phyloP scores from a whole-genome alignment of 2,888 invertebrate species.

The Petrolisthes manimaculis region DNA sequence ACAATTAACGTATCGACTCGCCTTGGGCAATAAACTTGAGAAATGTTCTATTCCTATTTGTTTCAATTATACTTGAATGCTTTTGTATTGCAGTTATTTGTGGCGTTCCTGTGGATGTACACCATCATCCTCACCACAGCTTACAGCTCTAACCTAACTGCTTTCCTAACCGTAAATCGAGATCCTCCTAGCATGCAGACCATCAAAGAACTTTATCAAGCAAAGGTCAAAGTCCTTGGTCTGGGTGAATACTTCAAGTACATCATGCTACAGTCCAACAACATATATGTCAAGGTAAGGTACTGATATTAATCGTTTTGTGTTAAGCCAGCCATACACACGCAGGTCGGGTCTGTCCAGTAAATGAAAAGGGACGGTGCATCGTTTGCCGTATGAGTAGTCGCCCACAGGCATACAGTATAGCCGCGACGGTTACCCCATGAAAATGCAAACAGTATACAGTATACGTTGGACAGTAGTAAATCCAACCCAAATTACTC shows the following conservation, averaged over 20 bases:
- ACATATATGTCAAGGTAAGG: conserved; percentile 20
- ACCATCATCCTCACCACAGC: conserved; percentile 52
- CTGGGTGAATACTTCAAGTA: conserved; percentile 15
- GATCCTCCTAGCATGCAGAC: conserved; percentile 55
- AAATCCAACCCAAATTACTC: too few species aligned
- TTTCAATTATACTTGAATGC: neutral
- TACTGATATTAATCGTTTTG: neutral
- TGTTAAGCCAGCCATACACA: too few species aligned
- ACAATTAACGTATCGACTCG: too few species aligned
- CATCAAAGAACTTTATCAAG: conserved; percentile 44
- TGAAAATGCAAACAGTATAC: too few species aligned
- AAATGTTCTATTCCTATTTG: neutral
- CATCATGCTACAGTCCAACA: conserved; percentile 16
- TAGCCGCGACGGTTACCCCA: too few species aligned
- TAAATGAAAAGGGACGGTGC: too few species aligned
- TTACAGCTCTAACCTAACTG: conserved; percentile 66
- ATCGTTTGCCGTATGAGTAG: too few species aligned
- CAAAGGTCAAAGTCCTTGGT: conserved; percentile 7
- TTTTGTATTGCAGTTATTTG: neutral
- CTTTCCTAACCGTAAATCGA: conserved; percentile 65
- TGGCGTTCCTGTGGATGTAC: conserved; percentile 46
- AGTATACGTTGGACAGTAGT: too few species aligned
- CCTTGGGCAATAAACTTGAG: neutral
- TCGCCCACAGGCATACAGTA: too few species aligned
- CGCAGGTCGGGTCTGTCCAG: too few species aligned